Base-by-base conservation (phyloP, 2,113 vertebrate genomes). In the Ranitomeya variabilis region DNA sequence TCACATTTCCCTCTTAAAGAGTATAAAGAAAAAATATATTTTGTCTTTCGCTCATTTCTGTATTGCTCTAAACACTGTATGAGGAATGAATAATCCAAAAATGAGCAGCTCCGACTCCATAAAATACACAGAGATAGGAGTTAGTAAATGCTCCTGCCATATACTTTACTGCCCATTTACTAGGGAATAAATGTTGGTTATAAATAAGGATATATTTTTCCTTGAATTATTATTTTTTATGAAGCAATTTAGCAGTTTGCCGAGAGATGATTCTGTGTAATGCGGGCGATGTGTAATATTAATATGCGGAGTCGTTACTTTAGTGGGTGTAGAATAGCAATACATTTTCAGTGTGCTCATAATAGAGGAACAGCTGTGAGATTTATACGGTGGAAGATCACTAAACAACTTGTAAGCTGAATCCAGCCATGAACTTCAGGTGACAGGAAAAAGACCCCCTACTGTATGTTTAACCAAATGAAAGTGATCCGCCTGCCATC, bases 401-500 rank as follows among this genome's bases (percentile, higher is more conserved):
- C 69, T 0, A 7, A 83, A 67, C 81, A 88, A 93, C 84, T 85
- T 94, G 93, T 94, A 91, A 94, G 91, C 90, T 90, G 91, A 95
- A 90, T 95, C 92, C 93, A 23, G 83, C 92, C 91, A 90, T 96
- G 95, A 97, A 96, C 94, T 96, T 95, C 90, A 91, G 92, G 92
- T 95, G 94, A 93, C 90, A 95, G 93, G 92, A 92, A 94, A 92
- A 93, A 93, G 93, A 93, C 93, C 94, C 95, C 87, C 82, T 89
- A 79, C 87, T 96, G 80, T 94, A 91, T 95, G 92, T 94, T 91
- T 95, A 92, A 92, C 93, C 93, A 92, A 94, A 90, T 95, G 94
- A 96, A 97, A 96, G 94, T 93, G 95, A 96, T 96, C 93, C 92
- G 90, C 90, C 94, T 95, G 93, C 95, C 91, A 92, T 95, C 94